Percentiles rank a stretch among this genome's conserved stretches.
These are phyloP conservation scores for Hippopotamyrus pictus DNA, from an alignment of 2,797 vertebrate genomes.

Conservation along the genomic window DNA sequence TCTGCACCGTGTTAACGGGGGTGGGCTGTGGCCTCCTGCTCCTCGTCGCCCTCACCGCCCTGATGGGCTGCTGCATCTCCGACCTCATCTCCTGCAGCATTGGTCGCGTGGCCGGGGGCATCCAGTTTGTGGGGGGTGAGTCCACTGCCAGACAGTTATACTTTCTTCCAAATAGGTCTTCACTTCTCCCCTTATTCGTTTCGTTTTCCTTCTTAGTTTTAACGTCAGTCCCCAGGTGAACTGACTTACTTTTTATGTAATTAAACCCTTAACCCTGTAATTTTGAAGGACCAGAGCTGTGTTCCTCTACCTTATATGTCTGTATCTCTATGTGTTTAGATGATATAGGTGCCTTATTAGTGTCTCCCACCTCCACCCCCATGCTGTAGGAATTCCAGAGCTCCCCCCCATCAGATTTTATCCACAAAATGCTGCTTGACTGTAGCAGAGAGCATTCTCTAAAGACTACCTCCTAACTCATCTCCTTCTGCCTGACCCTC, in stretches of 20 bases:
- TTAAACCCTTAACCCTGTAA: neutral
- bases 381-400: neutral
- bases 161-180: neutral
- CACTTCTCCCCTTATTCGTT: neutral
- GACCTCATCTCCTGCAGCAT: constrained; percentile 94
- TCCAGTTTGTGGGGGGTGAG: constrained; percentile 96
- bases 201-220: neutral
- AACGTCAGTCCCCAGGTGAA: neutral
- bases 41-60: constrained; percentile 84
- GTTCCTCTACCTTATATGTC: neutral
- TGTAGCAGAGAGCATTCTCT: neutral
- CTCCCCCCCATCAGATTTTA: neutral
- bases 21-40: constrained; percentile 91
- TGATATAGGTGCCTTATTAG: neutral
- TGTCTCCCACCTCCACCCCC: neutral
- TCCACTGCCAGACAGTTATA: constrained; percentile 23
- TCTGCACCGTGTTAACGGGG: constrained; percentile 89
- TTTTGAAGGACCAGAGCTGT: neutral
- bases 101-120: constrained; percentile 87
- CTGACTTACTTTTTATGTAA: neutral
- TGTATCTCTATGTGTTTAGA: neutral
- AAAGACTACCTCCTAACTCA: neutral
- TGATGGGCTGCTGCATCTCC: constrained; percentile 94
- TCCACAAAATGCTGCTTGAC: neutral
- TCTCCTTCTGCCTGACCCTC: neutral